Base-by-base conservation (phyloP, 2,113 vertebrate genomes). In the Toxostoma redivivum region DNA sequence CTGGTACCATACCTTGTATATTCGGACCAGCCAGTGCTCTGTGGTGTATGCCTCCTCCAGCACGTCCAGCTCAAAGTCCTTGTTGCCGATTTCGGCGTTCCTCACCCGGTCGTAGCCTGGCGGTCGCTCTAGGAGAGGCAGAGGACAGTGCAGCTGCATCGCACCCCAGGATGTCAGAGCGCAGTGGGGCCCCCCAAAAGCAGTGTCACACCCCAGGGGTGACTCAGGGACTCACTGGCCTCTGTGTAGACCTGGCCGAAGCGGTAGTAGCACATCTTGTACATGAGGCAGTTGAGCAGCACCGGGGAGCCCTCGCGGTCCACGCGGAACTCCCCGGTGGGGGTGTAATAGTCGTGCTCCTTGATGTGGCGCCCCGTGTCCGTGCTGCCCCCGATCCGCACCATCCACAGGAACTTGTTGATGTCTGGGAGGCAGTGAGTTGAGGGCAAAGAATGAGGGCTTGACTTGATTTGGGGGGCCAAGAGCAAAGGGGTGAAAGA, bases 261-360 rank as follows among this genome's bases (percentile, higher is more conserved):
- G 96, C 99, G 99, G 91, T 99, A 99, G 98, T 99, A 99, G 97
- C 99, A 99, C 99, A 99, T 99, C 98, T 99, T 99, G 97, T 99
- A 99, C 99, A 99, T 99, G 57, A 99, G 99, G 97, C 99, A 99
- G 98, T 99, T 99, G 91, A 99, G 99, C 74, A 99, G 98, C 92
- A 99, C 99, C 0, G 99, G 99, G 18, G 99, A 99, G 37, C 99
- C 99, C 92, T 99, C 99, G 1, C 99, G 98, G 91, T 99, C 99
- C 5, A 99, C 99, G 3, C 99, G 98, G 97, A 99, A 99, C 92
- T 99, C 99, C 58, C 99, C 99, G 0, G 99, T 99, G 28, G 99
- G 98, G 8, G 99, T 99, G 97, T 99, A 99, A 91, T 99, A 99
- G 97, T 99, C 99, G 3, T 99, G 99, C 94, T 99, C 99, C 97